phyloP scores from a whole-genome alignment of 2,113 vertebrate species.

The Phalacrocorax carbo region DNA sequence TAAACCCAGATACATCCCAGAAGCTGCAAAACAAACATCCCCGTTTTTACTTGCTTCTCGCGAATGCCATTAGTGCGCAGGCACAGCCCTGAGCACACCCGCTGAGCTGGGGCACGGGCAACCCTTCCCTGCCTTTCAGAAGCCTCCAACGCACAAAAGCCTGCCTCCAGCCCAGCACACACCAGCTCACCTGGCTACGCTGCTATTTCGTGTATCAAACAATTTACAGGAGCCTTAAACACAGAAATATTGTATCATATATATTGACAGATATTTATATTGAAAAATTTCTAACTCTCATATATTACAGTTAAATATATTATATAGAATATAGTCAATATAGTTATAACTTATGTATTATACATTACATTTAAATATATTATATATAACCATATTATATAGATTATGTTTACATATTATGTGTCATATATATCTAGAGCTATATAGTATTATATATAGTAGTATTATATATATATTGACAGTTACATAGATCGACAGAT shows the following conservation, averaged over 20 bases:
- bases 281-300: neutral
- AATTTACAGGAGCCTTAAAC: neutral
- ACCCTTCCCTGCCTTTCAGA: neutral
- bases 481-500: neutral
- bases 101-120: fast-evolving
- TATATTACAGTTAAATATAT: neutral
- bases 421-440: neutral
- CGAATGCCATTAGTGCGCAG: neutral
- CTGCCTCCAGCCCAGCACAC: neutral
- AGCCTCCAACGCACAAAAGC: neutral
- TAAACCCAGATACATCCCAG: neutral
- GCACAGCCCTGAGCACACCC: fast-evolving
- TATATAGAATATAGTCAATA: neutral
- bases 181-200: neutral
- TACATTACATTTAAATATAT: neutral
- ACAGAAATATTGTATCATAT: too few species aligned
- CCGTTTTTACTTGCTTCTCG: neutral
- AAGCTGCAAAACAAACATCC: neutral
- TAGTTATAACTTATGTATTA: neutral
- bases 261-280: neutral
- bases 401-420: neutral
- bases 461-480: neutral
- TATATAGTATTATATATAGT: neutral
- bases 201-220: fast-evolving
- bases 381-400: neutral